Percentiles rank a stretch among this genome's conserved stretches.
Conservation (phyloP, 92 coral and sea anemone genomes). For the Zoanthus solanderi region DNA sequence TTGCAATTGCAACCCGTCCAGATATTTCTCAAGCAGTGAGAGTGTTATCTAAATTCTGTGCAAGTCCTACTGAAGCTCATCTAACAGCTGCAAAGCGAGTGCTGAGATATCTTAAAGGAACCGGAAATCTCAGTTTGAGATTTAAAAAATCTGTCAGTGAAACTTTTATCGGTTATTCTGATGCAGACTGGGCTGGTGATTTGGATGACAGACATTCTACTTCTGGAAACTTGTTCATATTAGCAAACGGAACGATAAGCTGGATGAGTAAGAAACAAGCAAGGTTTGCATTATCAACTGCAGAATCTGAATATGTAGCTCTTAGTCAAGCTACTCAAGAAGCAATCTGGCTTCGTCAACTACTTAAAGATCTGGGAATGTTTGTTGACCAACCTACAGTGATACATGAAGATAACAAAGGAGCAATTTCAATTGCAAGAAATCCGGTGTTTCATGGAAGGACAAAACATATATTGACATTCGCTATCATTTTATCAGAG, state of each 20-base stretch:
- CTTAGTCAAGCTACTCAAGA: conserved; percentile 36
- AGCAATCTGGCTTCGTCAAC: conserved; percentile 51
- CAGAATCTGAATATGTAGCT: conserved; percentile 40
- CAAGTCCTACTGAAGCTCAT: conserved; percentile 47
- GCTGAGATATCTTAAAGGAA: conserved; percentile 10
- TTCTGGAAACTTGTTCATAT: conserved; percentile 48
- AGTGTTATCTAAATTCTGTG: conserved; percentile 60
- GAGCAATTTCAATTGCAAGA: conserved; percentile 31
- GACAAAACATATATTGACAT: conserved; percentile 11
- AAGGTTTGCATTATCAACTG: conserved; percentile 45
- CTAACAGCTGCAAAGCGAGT: conserved; percentile 46
- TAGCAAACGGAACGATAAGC: conserved; percentile 65
- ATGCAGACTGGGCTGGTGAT: conserved; percentile 60
- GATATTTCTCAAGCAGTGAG: conserved; percentile 66
- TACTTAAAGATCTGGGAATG: conserved; percentile 50
- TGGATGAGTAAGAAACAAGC: conserved; percentile 67
- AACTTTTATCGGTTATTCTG: neutral
- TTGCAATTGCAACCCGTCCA: conserved; percentile 64
- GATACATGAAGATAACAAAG: conserved; percentile 16
- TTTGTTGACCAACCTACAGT: conserved; percentile 26
- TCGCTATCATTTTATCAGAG: conserved; percentile 51
- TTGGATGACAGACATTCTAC: conserved; percentile 61
- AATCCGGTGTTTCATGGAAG: conserved; percentile 29
- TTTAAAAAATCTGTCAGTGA: neutral
- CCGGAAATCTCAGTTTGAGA: conserved; percentile 25